These are phyloP conservation scores for Thera obeliscata DNA, from an alignment of 2,888 invertebrate genomes.

Conservation along the genomic window DNA sequence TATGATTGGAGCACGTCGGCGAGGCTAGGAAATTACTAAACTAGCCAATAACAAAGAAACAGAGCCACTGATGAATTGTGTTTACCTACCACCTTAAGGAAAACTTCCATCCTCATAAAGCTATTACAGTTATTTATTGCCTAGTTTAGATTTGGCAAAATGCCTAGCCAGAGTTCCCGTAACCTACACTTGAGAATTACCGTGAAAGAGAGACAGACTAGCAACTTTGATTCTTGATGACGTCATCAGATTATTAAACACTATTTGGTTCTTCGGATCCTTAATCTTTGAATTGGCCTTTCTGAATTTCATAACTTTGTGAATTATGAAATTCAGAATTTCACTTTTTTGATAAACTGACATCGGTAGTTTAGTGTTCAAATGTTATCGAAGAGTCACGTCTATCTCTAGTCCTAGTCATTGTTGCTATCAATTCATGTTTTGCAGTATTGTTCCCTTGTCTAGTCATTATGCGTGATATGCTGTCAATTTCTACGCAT, in stretches of 20 bases:
- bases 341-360: too few relatives aligned
- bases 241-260: neutral
- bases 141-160: conserved; percentile 54
- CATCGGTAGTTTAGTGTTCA: neutral
- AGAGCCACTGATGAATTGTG: conserved; percentile 14
- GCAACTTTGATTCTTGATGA: neutral
- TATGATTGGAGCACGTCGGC: conserved; percentile 67
- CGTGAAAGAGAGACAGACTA: neutral
- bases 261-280: too few relatives aligned
- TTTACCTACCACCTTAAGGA: conserved; percentile 34
- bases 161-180: conserved; percentile 46
- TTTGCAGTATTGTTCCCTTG: conserved; percentile 6
- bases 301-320: too few relatives aligned
- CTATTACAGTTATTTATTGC: conserved; percentile 53
- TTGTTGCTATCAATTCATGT: neutral
- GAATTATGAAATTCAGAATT: too few relatives aligned
- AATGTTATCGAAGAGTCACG: neutral
- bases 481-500: conserved; percentile 13
- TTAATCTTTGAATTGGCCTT: too few relatives aligned
- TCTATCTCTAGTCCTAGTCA: neutral
- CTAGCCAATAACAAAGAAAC: conserved; percentile 17
- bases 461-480: conserved; percentile 26
- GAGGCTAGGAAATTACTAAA: conserved; percentile 47
- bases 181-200: neutral
- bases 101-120: conserved; percentile 56